phyloP scores from a whole-genome alignment of 2,797 vertebrate species.

The Protosalanx chinensis region DNA sequence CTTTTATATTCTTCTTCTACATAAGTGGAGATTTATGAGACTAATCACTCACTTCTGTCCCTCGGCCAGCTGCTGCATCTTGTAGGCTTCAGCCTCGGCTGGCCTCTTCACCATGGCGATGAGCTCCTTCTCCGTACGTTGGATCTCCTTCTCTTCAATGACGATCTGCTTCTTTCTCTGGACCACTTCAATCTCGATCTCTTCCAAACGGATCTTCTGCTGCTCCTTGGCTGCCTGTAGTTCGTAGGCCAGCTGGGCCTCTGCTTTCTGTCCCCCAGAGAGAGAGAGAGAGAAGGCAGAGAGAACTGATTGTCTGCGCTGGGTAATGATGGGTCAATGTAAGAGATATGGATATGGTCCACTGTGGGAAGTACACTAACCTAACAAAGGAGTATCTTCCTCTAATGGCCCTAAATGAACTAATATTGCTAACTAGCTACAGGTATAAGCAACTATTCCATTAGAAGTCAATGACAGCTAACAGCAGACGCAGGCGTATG shows the following conservation, averaged over 20 bases:
- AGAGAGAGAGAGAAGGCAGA: neutral
- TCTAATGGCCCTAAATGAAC: neutral
- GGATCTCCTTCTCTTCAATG: slow-evolving; percentile 85
- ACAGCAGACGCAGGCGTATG: neutral
- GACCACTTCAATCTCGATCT: slow-evolving; percentile 87
- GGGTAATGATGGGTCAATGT: neutral
- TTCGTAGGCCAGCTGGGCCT: slow-evolving; percentile 92
- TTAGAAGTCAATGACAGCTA: neutral
- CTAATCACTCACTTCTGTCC: slow-evolving; percentile 78
- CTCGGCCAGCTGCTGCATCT: slow-evolving; percentile 82
- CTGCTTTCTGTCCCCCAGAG: slow-evolving; percentile 77
- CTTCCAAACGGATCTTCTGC: slow-evolving; percentile 88
- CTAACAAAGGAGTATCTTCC: neutral
- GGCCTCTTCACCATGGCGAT: slow-evolving; percentile 82
- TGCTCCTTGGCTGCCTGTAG: slow-evolving; percentile 91
- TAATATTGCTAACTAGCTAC: neutral
- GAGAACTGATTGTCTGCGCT: neutral
- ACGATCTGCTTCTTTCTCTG: slow-evolving; percentile 85
- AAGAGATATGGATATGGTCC: neutral
- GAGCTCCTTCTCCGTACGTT: slow-evolving; percentile 81
- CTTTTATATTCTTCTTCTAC: too few species aligned
- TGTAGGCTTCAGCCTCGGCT: slow-evolving; percentile 84
- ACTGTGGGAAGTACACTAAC: neutral
- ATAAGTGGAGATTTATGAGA: neutral
- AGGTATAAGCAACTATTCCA: neutral